These are phyloP conservation scores for Pelodytes ibericus DNA, from an alignment of 2,797 vertebrate genomes.

Conservation along the genomic window DNA sequence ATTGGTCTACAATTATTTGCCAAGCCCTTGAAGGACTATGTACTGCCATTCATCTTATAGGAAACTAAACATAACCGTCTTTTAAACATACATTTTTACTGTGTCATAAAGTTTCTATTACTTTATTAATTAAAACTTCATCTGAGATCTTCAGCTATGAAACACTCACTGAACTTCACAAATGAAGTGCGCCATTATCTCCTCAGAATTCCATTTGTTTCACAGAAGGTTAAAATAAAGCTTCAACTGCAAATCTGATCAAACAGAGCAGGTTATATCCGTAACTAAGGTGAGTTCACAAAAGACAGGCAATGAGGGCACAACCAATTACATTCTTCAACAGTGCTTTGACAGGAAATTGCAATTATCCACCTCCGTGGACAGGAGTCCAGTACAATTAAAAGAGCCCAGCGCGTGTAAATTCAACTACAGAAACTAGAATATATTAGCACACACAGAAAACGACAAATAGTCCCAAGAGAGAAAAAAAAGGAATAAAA, in stretches of 20 bases:
- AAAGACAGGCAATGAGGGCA: constrained; percentile 9
- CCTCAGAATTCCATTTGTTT: constrained; percentile 2
- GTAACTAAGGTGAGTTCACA: constrained; percentile 18
- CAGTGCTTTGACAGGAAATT: constrained; percentile 14
- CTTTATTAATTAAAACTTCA: too few species aligned
- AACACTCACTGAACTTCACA: background rate
- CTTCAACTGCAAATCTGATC: constrained; percentile 16
- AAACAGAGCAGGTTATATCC: constrained; percentile 13
- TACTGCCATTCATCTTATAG: too few species aligned
- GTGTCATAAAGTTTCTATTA: too few species aligned
- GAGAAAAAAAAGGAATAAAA: background rate
- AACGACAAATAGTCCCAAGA: background rate
- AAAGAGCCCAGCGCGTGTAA: background rate
- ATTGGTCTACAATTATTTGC: too few species aligned
- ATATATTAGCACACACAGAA: background rate
- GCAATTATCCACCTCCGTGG: constrained; percentile 19
- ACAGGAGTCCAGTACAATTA: constrained; percentile 5
- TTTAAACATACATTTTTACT: too few species aligned
- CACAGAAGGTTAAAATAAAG: background rate
- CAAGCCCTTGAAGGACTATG: too few species aligned
- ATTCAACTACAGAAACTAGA: background rate
- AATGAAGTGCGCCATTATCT: background rate
- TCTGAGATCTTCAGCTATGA: too few species aligned
- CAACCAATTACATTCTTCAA: constrained; percentile 14
- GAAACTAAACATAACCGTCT: too few species aligned